Evolutionary conservation across 1,140 invertebrate genomes (phyloP), one percentile per base, ranked within the genome.

Genomic region (Macrocentrus cingulum): DNA sequence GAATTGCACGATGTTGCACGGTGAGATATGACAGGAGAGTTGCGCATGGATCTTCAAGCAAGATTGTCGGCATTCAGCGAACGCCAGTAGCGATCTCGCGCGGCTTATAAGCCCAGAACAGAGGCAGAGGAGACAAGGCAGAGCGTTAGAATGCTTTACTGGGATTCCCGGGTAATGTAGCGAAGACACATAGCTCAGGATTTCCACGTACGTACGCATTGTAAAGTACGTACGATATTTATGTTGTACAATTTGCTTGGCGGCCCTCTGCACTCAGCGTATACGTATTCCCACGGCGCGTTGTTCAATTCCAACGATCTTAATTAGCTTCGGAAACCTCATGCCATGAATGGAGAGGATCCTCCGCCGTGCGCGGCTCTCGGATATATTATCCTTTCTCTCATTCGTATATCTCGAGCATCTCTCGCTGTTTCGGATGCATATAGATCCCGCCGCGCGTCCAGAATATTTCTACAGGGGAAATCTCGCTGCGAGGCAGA

Each of bases 211-310:
- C 45, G 36, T 46, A 62, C 57, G 52, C 37, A 55, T 59, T n/a
- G 36, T 39, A 52, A 52, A 39, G 61, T 62, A 59, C 56, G 55
- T 57, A 57, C 19, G 52, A 59, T 62, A 62, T 62, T 59, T 59
- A 62, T 59, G 61, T 62, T 62, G 42, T 55, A 62, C 61, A 62
- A 62, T 62, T 62, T 62, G 61, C 61, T 62, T 59, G 56, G 34
- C 59, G 36, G 18, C 34, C 23, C 53, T 57, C 44, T 15, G 37
- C 41, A 19, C 44, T 41, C 46, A 54, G 49, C 46, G 39, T 62
- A 48, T 62, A 59, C 61, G 56, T 56, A 59, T 37, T 3, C 15
- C 13, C 34, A 45, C 41, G 42, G 50, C 19, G 53, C 42, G 39
- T 59, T 62, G 61, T 62, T 62, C 56, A 59, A 62, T 62, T 62